These are phyloP conservation scores for Miltochrista miniata DNA, from an alignment of 2,888 invertebrate genomes.

Conservation along the genomic window DNA sequence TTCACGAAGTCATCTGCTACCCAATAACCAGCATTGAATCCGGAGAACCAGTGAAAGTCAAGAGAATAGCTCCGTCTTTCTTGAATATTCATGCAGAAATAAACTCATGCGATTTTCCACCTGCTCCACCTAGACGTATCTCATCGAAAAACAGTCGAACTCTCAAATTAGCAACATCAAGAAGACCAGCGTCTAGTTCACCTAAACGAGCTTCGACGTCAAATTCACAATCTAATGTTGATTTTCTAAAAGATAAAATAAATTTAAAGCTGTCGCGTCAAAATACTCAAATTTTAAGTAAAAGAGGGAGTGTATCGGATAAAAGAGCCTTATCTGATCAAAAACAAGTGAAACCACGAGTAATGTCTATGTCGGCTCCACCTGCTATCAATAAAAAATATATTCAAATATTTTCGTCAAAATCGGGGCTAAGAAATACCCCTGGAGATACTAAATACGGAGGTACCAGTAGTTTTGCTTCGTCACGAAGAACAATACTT, in stretches of 20 bases:
- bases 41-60: conserved; percentile 71
- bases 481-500: conserved; percentile 69
- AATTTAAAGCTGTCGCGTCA: conserved; percentile 82
- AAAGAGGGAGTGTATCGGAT: conserved; percentile 38
- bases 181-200: conserved; percentile 67
- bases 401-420: conserved; percentile 34
- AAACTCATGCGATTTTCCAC: conserved; percentile 74
- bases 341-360: conserved; percentile 46
- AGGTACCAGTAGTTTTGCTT: conserved; percentile 76
- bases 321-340: conserved; percentile 26
- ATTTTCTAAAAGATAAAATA: conserved; percentile 85
- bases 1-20: conserved; percentile 85
- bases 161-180: conserved; percentile 84
- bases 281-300: conserved; percentile 68
- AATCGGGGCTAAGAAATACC: conserved; percentile 41
- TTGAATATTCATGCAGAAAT: conserved; percentile 63
- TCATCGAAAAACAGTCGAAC: conserved; percentile 90
- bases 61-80: conserved; percentile 84
- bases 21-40: conserved; percentile 76
- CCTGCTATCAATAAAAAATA: conserved; percentile 70
- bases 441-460: conserved; percentile 43
- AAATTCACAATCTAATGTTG: conserved; percentile 78
- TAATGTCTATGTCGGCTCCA: conserved; percentile 70
- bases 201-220: conserved; percentile 58
- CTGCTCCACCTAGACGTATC: conserved; percentile 89